Evolutionary conservation across 2,797 vertebrate species (phyloP).

Genomic region (Darevskia mixta): DNA sequence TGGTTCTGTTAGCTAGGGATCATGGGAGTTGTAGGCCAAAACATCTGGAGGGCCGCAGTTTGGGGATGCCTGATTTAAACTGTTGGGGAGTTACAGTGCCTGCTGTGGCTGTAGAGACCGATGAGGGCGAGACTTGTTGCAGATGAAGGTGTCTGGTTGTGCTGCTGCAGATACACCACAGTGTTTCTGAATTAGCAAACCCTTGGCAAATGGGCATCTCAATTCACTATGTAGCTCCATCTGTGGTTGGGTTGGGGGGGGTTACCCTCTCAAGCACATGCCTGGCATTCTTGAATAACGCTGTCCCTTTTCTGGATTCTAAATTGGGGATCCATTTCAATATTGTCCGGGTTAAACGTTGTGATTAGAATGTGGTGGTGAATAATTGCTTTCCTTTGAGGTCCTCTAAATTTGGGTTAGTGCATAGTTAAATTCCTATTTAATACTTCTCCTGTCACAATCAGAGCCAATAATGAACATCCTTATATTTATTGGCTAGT

Average conservation of each 20-base stretch:
- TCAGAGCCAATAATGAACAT: conserved; percentile 46
- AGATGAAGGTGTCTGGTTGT: no score
- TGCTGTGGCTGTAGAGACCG: no score
- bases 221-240: not conserved
- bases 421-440: not conserved
- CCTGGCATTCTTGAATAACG: no score
- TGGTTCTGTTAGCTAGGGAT: no score
- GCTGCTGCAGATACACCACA: no score
- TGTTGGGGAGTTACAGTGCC: no score
- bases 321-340: not conserved
- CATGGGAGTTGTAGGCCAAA: no score
- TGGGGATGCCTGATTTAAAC: no score
- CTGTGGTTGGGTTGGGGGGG: not conserved
- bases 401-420: not conserved
- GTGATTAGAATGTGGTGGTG: not conserved
- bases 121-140: no score
- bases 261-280: not conserved
- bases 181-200: not conserved
- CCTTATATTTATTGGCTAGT: conserved; percentile 54
- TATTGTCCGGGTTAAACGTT: not conserved
- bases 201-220: not conserved
- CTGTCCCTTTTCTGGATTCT: not conserved
- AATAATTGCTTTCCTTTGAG: not conserved
- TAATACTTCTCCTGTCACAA: conserved; percentile 24
- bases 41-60: no score